Evolutionary conservation across 2,113 vertebrate genomes (phyloP), one percentile per base, ranked within the genome.

Genomic region (Fukomys damarensis): DNA sequence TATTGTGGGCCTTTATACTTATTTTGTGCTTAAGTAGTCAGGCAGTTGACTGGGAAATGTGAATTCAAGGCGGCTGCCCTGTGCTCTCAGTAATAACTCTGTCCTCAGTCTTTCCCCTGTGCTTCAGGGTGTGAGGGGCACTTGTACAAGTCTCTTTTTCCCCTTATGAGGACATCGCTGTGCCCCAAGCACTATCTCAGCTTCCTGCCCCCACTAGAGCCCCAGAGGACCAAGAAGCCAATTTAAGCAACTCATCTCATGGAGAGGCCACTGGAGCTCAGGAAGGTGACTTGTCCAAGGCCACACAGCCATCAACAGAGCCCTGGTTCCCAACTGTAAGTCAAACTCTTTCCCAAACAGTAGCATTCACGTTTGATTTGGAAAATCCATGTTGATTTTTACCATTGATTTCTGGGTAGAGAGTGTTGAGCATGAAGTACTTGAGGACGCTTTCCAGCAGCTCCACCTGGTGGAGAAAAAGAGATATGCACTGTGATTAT

Each of bases 331-430:
- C 24, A 83, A 35, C 35, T 77, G 87, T 66, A 84, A 19, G 66
- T 38, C 54, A 35, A 46, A 0, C 19, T 26, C 54, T 61, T 28
- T 38, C 5, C 38, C 49, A 59, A 58, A 88, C 20, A 58, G n/a
- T 41, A 2, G 0, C 26, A 0, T 93, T 16, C 26, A 26, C 59
- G 16, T 68, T 56, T 32, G 65, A 96, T 16, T 52, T 72, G 41
- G 24, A 38, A 10, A 94, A 59, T 43, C 54, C 24, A 28, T 10
- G 49, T 54, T 4, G 35, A 6, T 86, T 86, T 98, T 98, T 96
- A 99, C 98, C 97, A 0, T 99, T 99, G 59, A 98, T 9, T 1
- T 3, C 88, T 0, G 98, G 98, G 61, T 98, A 96, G 22, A 99
- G 58, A 6, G 3, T 35, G 5, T 0, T 22, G 20, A 97, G 90